phyloP scores from a whole-genome alignment of 2,888 invertebrate genomes.

The Macropis europaea region DNA sequence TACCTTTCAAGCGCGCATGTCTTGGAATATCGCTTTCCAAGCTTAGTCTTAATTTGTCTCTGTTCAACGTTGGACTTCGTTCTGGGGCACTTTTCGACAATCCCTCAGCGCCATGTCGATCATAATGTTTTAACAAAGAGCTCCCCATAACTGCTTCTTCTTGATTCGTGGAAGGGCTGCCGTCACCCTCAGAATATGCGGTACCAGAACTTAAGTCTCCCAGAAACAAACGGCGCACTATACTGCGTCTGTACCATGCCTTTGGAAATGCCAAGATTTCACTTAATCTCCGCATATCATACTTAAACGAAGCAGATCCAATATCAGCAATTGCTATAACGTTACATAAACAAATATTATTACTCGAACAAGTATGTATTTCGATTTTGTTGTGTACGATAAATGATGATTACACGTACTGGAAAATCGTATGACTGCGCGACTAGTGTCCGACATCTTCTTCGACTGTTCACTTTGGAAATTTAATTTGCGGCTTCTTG shows the following conservation, averaged over 20 bases:
- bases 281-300: conserved; percentile 97
- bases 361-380: not conserved
- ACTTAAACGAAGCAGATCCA: conserved; percentile 97
- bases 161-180: conserved; percentile 72
- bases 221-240: conserved; percentile 94
- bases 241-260: conserved; percentile 98
- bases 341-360: conserved; percentile 1
- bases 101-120: conserved; percentile 68
- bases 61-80: conserved; percentile 78
- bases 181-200: conserved; percentile 79
- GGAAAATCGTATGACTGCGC: conserved; percentile 95
- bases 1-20: conserved; percentile 80
- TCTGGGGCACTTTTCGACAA: conserved; percentile 75
- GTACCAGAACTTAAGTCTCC: conserved; percentile 90
- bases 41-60: conserved; percentile 83
- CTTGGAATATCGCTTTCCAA: conserved; percentile 81
- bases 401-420: conserved; percentile 82
- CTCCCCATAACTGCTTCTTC: conserved; percentile 77
- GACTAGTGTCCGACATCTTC: conserved; percentile 85
- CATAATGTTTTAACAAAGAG: conserved; percentile 74
- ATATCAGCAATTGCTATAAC: conserved; percentile 94
- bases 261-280: conserved; percentile 99
- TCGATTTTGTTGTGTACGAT: not conserved
- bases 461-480: conserved; percentile 82
- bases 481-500: conserved; percentile 93